A percentile compares a stretch with the other conserved stretches of the same genome.
Conservation (phyloP, 2,888 invertebrate species). For the Drosophila barbarae region DNA sequence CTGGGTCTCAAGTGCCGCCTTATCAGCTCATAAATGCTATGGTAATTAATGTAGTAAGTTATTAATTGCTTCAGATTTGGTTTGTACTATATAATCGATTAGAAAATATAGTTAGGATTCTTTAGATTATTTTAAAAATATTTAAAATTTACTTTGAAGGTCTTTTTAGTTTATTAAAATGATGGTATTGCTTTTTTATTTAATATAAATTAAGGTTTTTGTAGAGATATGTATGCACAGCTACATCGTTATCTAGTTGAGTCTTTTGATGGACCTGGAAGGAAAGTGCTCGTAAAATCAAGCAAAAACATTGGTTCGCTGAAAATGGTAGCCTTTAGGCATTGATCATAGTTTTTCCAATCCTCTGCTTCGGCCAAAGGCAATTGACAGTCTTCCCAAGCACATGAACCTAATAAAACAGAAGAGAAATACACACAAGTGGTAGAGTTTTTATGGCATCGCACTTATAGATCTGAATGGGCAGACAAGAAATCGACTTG, state of each 20-base stretch:
- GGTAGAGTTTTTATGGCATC: constrained; percentile 39
- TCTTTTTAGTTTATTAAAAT: neutral
- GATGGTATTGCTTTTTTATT: neutral
- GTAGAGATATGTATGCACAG: neutral
- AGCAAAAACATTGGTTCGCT: neutral
- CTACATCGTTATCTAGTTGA: neutral
- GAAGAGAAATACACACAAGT: constrained; percentile 8
- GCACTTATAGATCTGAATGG: constrained; percentile 33
- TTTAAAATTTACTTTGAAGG: neutral
- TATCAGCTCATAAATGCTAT: constrained; percentile 8
- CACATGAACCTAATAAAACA: constrained; percentile 17
- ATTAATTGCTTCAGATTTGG: neutral
- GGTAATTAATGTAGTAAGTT: constrained; percentile 1
- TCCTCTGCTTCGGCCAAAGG: constrained; percentile 17
- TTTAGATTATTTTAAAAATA: neutral
- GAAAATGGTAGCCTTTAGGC: constrained; percentile 5
- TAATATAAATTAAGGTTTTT: neutral
- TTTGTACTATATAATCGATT: constrained; percentile 5
- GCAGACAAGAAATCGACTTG: constrained; percentile 31
- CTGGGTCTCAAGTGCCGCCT: constrained; percentile 2
- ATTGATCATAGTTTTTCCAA: constrained; percentile 19
- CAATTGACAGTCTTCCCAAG: constrained; percentile 32
- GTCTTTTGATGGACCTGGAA: neutral
- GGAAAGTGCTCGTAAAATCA: constrained; percentile 12
- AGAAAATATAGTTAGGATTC: neutral